phyloP scores from a whole-genome alignment of 2,113 vertebrate genomes.

The Trogon surrucura region DNA sequence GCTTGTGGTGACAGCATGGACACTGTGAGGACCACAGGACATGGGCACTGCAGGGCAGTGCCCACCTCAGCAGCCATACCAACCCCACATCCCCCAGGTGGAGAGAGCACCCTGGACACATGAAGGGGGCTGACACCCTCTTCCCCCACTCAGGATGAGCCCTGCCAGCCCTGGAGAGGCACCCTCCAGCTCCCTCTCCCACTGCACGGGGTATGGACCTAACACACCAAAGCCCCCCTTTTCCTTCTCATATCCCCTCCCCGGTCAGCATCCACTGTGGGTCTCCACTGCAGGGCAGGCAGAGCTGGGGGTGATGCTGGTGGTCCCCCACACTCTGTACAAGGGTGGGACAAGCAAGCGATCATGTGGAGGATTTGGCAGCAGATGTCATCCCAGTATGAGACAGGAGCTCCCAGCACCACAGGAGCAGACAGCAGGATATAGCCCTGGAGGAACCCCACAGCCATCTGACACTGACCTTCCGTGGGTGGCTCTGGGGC shows the following conservation, averaged over 20 bases:
- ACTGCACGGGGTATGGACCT: background rate
- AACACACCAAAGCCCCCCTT: background rate
- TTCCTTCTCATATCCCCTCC: background rate
- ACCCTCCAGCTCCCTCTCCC: background rate
- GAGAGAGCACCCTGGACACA: background rate
- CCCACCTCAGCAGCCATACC: background rate
- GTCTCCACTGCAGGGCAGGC: background rate
- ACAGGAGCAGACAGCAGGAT: background rate
- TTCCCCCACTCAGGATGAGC: background rate
- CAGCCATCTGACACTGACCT: accelerated
- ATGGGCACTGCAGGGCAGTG: accelerated
- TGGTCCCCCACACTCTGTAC: background rate
- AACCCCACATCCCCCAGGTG: background rate
- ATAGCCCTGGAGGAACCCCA: accelerated
- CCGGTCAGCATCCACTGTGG: accelerated
- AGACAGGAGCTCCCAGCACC: accelerated
- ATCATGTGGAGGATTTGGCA: background rate
- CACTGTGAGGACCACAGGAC: background rate
- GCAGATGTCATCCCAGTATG: accelerated
- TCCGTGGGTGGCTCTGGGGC: background rate
- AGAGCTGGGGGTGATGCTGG: background rate
- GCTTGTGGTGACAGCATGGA: background rate
- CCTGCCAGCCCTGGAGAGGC: background rate
- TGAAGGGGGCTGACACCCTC: background rate
- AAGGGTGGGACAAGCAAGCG: background rate